A percentile compares a stretch with the other conserved stretches of the same genome.
Evolutionary conservation across 1,140 invertebrate genomes (phyloP).

Genomic region (Drosophila setifemur): DNA sequence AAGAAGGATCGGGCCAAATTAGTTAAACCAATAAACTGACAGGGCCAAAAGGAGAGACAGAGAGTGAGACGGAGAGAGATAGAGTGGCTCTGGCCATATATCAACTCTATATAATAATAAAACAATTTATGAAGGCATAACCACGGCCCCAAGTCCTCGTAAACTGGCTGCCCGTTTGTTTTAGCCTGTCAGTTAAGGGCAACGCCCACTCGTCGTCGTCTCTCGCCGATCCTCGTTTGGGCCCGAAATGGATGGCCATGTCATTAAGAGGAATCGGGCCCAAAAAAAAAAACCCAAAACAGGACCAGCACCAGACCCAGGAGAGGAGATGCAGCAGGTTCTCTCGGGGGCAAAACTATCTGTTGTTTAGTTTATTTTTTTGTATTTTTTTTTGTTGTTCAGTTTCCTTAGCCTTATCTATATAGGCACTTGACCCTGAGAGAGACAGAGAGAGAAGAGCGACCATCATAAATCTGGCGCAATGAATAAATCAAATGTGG

Average conservation of each 20-base stretch:
- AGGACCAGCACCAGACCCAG: no score
- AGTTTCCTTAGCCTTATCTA: slow-evolving; percentile 30
- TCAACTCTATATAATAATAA: slow-evolving; percentile 81
- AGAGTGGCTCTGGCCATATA: slow-evolving; percentile 64
- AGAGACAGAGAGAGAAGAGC: no score
- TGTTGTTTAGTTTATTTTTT: neutral
- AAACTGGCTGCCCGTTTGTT: slow-evolving; percentile 25
- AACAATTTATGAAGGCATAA: slow-evolving; percentile 78
- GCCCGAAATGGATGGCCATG: slow-evolving; percentile 72
- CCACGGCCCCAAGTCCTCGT: slow-evolving; percentile 54
- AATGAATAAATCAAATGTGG: slow-evolving; percentile 62
- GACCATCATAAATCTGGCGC: slow-evolving; percentile 28
- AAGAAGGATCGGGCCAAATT: slow-evolving; percentile 46
- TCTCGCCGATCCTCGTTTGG: slow-evolving; percentile 41
- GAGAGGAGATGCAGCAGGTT: neutral
- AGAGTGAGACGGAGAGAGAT: neutral
- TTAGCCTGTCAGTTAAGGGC: slow-evolving; percentile 69
- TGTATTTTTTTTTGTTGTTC: neutral
- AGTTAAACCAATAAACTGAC: slow-evolving; percentile 81
- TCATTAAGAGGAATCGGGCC: slow-evolving; percentile 56
- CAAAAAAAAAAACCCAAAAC: slow-evolving; percentile 6
- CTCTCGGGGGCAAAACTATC: slow-evolving; percentile 6
- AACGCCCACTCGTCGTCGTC: slow-evolving; percentile 62
- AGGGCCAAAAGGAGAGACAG: slow-evolving; percentile 14
- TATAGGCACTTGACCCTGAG: neutral